Evolutionary conservation across 2,888 invertebrate species (phyloP), one percentile per base, ranked within the genome.

Genomic region (Metopia argyrocephala): DNA sequence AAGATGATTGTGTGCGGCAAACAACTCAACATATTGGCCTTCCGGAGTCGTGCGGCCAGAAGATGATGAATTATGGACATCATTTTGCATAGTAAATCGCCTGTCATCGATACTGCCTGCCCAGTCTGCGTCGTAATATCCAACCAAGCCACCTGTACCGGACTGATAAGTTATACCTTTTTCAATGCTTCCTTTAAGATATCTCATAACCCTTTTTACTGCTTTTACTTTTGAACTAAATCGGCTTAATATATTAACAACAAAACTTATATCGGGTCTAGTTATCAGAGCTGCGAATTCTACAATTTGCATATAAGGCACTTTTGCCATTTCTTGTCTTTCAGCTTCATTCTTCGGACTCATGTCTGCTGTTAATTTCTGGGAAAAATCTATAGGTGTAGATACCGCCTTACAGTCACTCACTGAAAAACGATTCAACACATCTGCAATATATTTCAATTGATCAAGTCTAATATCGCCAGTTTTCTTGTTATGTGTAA

Each of bases 11-110:
- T n/a, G n/a, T n/a, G n/a, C n/a, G n/a, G n/a, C n/a, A n/a, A n/a
- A n/a, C n/a, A n/a, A n/a, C n/a, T n/a, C n/a, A n/a, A n/a, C n/a
- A n/a, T n/a, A n/a, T n/a, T n/a, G n/a, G n/a, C n/a, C n/a, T n/a
- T n/a, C n/a, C n/a, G n/a, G n/a, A n/a, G n/a, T n/a, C n/a, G n/a
- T n/a, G n/a, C n/a, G n/a, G n/a, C n/a, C n/a, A n/a, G n/a, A n/a
- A n/a, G n/a, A n/a, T n/a, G n/a, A n/a, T n/a, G n/a, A n/a, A n/a
- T n/a, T n/a, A n/a, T n/a, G n/a, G n/a, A n/a, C n/a, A n/a, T n/a
- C n/a, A n/a, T n/a, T n/a, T n/a, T n/a, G n/a, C n/a, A n/a, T 79
- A 31, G 76, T 78, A 27, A 78, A 78, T 12, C 68, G 62, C 48
- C 65, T 68, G 75, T 31, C n/a, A n/a, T n/a, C n/a, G n/a, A 69